These are phyloP conservation scores for Hiodon tergisus DNA, from an alignment of 2,113 vertebrate genomes.

Conservation along the genomic window DNA sequence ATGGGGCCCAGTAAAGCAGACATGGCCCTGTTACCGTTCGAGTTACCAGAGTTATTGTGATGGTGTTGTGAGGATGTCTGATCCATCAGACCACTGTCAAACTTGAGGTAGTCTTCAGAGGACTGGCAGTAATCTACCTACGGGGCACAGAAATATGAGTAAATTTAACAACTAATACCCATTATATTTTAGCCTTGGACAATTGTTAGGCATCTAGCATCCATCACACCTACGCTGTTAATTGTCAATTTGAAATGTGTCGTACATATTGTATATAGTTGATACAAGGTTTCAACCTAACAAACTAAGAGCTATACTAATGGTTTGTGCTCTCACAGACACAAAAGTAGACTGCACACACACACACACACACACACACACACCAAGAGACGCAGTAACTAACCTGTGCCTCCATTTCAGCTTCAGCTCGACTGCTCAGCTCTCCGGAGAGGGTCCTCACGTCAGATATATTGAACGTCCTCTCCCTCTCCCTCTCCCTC, in stretches of 20 bases:
- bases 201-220: too few relatives aligned
- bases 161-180: not conserved
- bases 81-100: constrained; percentile 64
- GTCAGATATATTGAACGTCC: constrained; percentile 74
- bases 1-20: constrained; percentile 56
- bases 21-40: constrained; percentile 44
- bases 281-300: too few relatives aligned
- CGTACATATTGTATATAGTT: too few relatives aligned
- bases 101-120: constrained; percentile 73
- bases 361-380: not conserved
- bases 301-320: not conserved
- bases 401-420: constrained; percentile 62
- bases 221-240: too few relatives aligned
- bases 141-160: not conserved
- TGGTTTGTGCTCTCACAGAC: not conserved
- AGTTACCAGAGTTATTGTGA: constrained; percentile 39
- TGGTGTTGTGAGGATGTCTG: constrained; percentile 58
- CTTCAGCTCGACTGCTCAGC: constrained; percentile 41
- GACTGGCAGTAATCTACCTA: constrained; percentile 75
- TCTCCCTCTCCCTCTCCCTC: constrained; percentile 43
- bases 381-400: constrained; percentile 1
- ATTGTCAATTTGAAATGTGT: too few relatives aligned
- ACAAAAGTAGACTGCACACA: not conserved
- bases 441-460: constrained; percentile 72
- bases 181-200: not conserved